Evolutionary conservation across 2,113 vertebrate genomes (phyloP).

Genomic region (Tretioscincus oriximinensis): DNA sequence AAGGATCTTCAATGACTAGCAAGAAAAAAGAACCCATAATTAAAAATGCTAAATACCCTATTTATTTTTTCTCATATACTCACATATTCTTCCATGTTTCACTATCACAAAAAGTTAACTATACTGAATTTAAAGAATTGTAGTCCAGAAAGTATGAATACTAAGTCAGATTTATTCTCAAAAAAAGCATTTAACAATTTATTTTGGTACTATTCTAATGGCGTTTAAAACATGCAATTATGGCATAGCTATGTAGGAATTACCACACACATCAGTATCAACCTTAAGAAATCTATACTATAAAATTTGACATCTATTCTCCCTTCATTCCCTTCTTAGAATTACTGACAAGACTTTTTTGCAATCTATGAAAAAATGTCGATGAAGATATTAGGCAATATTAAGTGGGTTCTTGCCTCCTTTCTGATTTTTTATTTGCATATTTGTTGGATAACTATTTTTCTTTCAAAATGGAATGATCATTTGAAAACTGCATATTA

Average conservation of each 20-base stretch:
- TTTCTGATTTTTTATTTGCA: background rate
- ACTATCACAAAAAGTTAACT: background rate
- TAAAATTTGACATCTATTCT: background rate
- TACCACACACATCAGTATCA: too few species aligned
- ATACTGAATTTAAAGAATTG: background rate
- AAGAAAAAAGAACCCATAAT: background rate
- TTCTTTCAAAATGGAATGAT: too few species aligned
- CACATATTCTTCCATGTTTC: background rate
- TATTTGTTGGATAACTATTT: too few species aligned
- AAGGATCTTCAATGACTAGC: slow-evolving; percentile 92
- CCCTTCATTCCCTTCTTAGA: background rate
- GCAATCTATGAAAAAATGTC: background rate
- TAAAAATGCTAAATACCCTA: background rate
- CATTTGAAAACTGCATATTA: too few species aligned
- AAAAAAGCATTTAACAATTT: too few species aligned
- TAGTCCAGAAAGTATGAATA: background rate
- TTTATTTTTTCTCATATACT: background rate
- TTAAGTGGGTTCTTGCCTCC: background rate
- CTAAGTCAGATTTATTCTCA: background rate
- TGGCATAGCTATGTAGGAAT: too few species aligned
- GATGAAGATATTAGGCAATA: background rate
- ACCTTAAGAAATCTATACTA: too few species aligned
- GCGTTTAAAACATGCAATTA: too few species aligned
- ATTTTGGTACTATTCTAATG: too few species aligned
- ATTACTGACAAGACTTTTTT: background rate